phyloP scores from a whole-genome alignment of 1,140 invertebrate genomes.

The Saccostrea echinata region DNA sequence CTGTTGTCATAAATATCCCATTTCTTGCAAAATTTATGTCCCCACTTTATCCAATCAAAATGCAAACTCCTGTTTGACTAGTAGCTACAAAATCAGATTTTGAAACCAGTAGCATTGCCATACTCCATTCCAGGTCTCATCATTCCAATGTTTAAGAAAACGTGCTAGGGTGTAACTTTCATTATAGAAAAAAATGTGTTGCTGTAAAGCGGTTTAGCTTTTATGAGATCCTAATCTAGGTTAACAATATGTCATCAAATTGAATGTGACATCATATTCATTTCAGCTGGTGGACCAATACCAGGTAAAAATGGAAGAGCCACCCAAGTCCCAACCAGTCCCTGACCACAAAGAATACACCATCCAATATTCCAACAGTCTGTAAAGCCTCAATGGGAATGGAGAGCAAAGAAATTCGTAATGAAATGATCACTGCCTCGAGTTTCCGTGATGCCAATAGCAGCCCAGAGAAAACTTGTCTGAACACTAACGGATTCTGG shows the following conservation, averaged over 20 bases:
- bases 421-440: conserved; percentile 83
- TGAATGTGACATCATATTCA: conserved; percentile 25
- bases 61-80: too few species aligned
- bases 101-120: too few species aligned
- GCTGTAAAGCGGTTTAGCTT: too few species aligned
- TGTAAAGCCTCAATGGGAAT: conserved; percentile 86
- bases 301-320: not conserved
- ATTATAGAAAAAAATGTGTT: too few species aligned
- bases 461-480: conserved; percentile 70
- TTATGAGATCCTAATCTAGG: too few species aligned
- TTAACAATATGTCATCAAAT: not conserved
- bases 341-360: conserved; percentile 55
- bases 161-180: too few species aligned
- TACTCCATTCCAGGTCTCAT: too few species aligned
- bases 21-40: too few species aligned
- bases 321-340: not conserved
- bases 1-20: too few species aligned
- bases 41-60: too few species aligned
- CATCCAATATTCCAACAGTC: conserved; percentile 43
- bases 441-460: conserved; percentile 77
- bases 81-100: too few species aligned
- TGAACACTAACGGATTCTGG: conserved; percentile 72
- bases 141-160: too few species aligned
- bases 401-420: conserved; percentile 81
- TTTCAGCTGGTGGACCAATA: not conserved